Percentiles rank a stretch among this genome's conserved stretches.
Conservation (phyloP, 2,797 vertebrate species). For the Smutsia temminckii region DNA sequence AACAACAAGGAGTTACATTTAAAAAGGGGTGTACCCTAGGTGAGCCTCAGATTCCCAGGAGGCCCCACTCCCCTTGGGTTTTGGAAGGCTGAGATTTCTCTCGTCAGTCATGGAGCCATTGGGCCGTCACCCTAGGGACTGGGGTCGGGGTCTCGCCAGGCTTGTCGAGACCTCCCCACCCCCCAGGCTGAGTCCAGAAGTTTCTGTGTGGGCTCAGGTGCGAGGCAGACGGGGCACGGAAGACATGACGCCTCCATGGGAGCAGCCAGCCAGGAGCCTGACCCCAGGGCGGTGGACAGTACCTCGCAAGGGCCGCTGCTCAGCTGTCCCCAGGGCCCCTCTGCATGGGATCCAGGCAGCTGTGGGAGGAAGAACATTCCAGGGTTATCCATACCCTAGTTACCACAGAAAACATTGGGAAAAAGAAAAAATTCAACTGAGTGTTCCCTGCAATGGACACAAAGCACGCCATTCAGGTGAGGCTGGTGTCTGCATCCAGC, state of each 20-base stretch:
- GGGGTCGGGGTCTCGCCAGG: background rate
- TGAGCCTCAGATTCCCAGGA: background rate
- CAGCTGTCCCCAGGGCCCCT: accelerated
- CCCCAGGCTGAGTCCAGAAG: background rate
- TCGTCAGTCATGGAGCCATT: accelerated
- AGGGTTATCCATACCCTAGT: accelerated
- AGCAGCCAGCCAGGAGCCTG: background rate
- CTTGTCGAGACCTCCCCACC: background rate
- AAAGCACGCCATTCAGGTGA: background rate
- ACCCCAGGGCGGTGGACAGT: background rate
- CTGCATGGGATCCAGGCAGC: accelerated
- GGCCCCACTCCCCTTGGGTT: background rate
- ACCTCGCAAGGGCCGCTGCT: accelerated
- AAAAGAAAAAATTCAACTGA: accelerated
- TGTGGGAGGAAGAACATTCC: background rate
- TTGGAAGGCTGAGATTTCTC: background rate
- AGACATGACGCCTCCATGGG: accelerated
- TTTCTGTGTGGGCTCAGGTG: background rate
- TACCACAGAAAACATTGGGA: accelerated
- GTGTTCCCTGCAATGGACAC: accelerated
- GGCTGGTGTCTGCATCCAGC: background rate
- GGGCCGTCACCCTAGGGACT: background rate
- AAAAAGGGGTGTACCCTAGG: background rate
- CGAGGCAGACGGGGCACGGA: accelerated
- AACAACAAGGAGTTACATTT: background rate